Conservation (phyloP, 2,113 vertebrate genomes). For the Canis aureus region DNA sequence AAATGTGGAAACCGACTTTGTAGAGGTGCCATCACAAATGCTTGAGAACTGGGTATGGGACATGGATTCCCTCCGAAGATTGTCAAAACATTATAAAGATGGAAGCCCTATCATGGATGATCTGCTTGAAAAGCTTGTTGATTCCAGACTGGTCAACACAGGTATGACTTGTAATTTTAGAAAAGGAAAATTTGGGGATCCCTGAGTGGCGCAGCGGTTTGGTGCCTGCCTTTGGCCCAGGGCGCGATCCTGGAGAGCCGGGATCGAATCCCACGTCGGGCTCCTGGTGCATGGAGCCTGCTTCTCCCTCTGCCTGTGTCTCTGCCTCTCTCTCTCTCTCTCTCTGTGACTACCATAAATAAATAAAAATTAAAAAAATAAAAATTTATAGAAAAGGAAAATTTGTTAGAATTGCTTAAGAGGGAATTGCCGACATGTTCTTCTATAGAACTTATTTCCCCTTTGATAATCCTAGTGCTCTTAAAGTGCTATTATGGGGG, state of each 20-base stretch:
- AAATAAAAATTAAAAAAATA: too few relatives aligned
- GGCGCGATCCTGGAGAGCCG: too few relatives aligned
- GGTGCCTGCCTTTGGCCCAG: too few relatives aligned
- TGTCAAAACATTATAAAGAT: slow-evolving; percentile 95
- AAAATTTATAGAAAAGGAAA: slow-evolving; percentile 4
- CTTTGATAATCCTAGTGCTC: background rate
- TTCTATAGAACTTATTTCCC: background rate
- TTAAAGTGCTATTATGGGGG: background rate
- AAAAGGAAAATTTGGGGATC: background rate
- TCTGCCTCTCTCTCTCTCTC: too few relatives aligned
- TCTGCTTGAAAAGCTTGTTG: slow-evolving; percentile 93
- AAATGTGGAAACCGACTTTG: slow-evolving; percentile 96
- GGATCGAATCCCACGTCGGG: too few relatives aligned
- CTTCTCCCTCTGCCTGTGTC: too few relatives aligned
- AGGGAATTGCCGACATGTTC: background rate
- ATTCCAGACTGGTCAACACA: slow-evolving; percentile 95
- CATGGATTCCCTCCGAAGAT: slow-evolving; percentile 92
- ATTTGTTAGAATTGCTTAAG: background rate
- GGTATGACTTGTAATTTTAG: slow-evolving; percentile 86
- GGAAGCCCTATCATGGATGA: slow-evolving; percentile 90
- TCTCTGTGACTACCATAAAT: too few relatives aligned
- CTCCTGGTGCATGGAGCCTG: too few relatives aligned
- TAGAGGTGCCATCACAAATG: slow-evolving; percentile 98
- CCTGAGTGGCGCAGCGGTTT: too few relatives aligned
- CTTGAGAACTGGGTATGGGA: slow-evolving; percentile 99